Conservation (phyloP, 2,888 invertebrate species). For the Myopa tessellatipennis region DNA sequence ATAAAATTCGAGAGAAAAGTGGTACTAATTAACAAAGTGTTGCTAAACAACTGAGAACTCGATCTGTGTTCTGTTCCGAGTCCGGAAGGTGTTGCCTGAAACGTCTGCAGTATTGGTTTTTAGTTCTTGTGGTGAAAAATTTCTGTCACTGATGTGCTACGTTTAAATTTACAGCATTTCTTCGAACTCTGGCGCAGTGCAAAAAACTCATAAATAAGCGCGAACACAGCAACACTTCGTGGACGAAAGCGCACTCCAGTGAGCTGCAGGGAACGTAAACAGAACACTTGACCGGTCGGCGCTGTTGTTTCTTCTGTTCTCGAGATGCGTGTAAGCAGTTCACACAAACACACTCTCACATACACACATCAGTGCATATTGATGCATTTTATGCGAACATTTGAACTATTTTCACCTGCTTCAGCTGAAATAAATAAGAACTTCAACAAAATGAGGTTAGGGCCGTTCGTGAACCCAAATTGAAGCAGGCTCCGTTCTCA, state of each 20-base stretch:
- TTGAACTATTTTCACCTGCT: conserved; percentile 2
- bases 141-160: too few species aligned
- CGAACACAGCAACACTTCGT: conserved; percentile 7
- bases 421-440: neutral
- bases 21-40: neutral
- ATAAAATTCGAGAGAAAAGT: too few species aligned
- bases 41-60: neutral
- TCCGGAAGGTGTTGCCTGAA: too few species aligned
- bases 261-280: conserved; percentile 1
- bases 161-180: too few species aligned
- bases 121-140: neutral
- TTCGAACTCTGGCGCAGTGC: neutral
- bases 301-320: neutral
- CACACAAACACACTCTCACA: neutral
- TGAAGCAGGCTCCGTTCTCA: neutral
- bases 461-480: neutral
- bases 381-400: neutral
- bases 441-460: conserved; percentile 11
- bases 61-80: neutral
- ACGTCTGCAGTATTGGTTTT: neutral
- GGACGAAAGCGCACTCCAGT: neutral
- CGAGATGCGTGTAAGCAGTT: too few species aligned
- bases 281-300: neutral
- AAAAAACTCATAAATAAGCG: neutral
- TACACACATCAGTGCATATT: neutral